phyloP scores from a whole-genome alignment of 1,140 invertebrate species.

The Trachymyrmex septentrionalis region DNA sequence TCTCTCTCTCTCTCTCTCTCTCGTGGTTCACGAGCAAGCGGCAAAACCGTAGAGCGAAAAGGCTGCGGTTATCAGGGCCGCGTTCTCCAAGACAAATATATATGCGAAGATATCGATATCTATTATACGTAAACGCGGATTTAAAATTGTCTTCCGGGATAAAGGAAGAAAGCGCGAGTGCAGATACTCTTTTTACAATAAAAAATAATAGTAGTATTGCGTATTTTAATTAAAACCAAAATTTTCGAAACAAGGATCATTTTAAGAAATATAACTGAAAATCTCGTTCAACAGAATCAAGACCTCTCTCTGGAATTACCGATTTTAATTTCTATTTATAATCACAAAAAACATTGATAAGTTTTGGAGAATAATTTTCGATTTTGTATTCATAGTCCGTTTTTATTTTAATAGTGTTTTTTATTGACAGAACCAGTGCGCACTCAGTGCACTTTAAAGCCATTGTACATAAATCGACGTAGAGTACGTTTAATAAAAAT shows the following conservation, averaged over 20 bases:
- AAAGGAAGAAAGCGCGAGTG: not conserved
- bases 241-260: not conserved
- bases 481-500: no score
- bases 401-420: no score
- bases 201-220: not conserved
- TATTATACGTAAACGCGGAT: not conserved
- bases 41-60: conserved; percentile 32
- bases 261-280: not conserved
- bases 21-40: conserved; percentile 11
- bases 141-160: not conserved
- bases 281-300: no score
- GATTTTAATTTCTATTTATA: no score
- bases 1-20: not conserved
- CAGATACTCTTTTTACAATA: not conserved
- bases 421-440: no score
- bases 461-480: no score
- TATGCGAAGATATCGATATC: not conserved
- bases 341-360: no score
- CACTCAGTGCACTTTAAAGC: no score
- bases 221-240: not conserved
- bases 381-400: no score
- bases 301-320: no score
- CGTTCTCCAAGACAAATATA: conserved; percentile 5
- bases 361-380: no score
- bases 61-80: not conserved